phyloP scores from a whole-genome alignment of 1,140 invertebrate species.

The Nephotettix cincticeps region DNA sequence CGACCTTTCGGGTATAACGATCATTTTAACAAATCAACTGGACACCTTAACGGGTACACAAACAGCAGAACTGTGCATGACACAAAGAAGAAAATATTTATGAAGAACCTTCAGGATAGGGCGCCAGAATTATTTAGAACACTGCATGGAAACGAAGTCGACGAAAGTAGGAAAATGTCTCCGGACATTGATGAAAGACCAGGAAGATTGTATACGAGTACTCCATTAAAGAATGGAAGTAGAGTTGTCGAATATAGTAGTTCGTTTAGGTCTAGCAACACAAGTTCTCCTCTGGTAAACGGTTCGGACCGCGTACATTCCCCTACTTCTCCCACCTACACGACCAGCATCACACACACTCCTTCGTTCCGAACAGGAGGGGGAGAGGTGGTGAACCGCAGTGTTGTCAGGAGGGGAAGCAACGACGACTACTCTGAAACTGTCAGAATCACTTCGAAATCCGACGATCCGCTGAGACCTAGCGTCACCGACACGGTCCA shows the following conservation, averaged over 20 bases:
- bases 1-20: conserved; percentile 45
- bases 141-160: conserved; percentile 61
- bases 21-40: conserved; percentile 54
- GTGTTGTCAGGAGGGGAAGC: conserved; percentile 56
- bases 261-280: conserved; percentile 40
- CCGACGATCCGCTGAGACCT: conserved; percentile 60
- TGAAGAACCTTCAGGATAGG: conserved; percentile 67
- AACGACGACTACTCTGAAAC: conserved; percentile 70
- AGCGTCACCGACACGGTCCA: conserved; percentile 66
- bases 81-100: conserved; percentile 66
- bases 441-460: conserved; percentile 62
- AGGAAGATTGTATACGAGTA: conserved; percentile 40
- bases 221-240: conserved; percentile 38
- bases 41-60: conserved; percentile 51
- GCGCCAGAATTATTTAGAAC: conserved; percentile 74
- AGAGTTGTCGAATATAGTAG: conserved; percentile 38
- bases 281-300: conserved; percentile 35
- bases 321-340: conserved; percentile 29
- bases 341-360: conserved; percentile 41
- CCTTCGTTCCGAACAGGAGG: conserved; percentile 19
- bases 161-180: conserved; percentile 36
- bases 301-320: conserved; percentile 30
- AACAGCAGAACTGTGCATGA: conserved; percentile 41
- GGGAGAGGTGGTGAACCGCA: conserved; percentile 35
- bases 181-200: conserved; percentile 44